phyloP scores from a whole-genome alignment of 2,888 invertebrate species.

The Dichetophora obliterata region DNA sequence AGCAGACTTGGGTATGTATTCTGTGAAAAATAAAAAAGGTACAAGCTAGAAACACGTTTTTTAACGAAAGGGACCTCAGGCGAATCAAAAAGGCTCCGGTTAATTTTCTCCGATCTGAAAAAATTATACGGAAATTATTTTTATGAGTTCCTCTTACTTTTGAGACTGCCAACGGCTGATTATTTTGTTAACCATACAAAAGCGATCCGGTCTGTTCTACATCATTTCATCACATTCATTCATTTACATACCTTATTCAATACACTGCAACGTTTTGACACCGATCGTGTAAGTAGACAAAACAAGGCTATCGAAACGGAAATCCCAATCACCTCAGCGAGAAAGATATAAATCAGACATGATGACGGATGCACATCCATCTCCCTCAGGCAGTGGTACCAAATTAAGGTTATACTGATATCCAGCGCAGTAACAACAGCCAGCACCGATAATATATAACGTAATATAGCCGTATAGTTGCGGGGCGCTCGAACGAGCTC shows the following conservation, averaged over 20 bases:
- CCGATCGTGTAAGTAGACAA: slow-evolving; percentile 41
- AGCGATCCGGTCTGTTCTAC: no score
- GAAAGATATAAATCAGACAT: slow-evolving; percentile 38
- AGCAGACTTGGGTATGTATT: no score
- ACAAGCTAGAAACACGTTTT: no score
- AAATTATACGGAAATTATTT: no score
- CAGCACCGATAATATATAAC: slow-evolving; percentile 29
- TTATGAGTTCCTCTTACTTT: no score
- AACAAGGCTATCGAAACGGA: slow-evolving; percentile 44
- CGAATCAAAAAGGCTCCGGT: no score
- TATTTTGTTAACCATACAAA: no score
- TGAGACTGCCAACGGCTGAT: no score
- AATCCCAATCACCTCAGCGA: slow-evolving; percentile 44
- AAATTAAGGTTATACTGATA: slow-evolving; percentile 27
- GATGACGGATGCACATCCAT: slow-evolving; percentile 48
- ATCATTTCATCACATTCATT: no score
- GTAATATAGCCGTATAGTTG: slow-evolving; percentile 46
- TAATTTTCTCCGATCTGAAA: no score
- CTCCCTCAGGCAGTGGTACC: slow-evolving; percentile 39
- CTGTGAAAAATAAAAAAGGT: no score
- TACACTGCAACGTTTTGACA: slow-evolving; percentile 39
- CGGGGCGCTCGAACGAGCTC: slow-evolving; percentile 4
- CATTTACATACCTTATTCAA: slow-evolving; percentile 49
- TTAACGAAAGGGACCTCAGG: no score
- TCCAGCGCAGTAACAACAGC: slow-evolving; percentile 23